phyloP scores from a whole-genome alignment of 1,140 invertebrate species.

The Hycleus cichorii region DNA sequence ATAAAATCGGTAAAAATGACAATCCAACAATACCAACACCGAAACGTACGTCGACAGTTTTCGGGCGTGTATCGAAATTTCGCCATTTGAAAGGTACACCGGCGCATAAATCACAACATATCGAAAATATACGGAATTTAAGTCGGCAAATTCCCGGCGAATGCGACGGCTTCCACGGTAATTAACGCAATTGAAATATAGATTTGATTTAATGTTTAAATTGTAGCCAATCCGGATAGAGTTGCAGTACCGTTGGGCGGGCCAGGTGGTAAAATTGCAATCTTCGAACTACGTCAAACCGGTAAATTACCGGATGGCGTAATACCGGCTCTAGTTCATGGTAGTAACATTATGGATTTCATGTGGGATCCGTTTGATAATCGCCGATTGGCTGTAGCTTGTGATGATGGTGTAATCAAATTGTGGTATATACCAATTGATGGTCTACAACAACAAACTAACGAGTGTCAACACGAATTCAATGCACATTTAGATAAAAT shows the following conservation, averaged over 20 bases:
- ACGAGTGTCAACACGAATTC: constrained; percentile 51
- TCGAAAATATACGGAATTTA: constrained; percentile 87
- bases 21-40: constrained; percentile 44
- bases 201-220: no score
- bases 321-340: constrained; percentile 78
- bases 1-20: constrained; percentile 43
- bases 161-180: constrained; percentile 86
- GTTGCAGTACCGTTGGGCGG: constrained; percentile 83
- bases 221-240: constrained; percentile 68
- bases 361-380: constrained; percentile 88
- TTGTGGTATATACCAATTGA: constrained; percentile 61
- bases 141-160: constrained; percentile 88
- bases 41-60: constrained; percentile 79
- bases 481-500: constrained; percentile 83
- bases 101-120: constrained; percentile 81
- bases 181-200: constrained; percentile 13
- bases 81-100: constrained; percentile 85
- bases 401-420: constrained; percentile 83
- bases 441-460: constrained; percentile 54
- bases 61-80: constrained; percentile 87
- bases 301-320: constrained; percentile 73
- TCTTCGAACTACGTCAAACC: constrained; percentile 74
- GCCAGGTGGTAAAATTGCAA: constrained; percentile 80
- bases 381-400: constrained; percentile 72
- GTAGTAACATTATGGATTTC: constrained; percentile 84